Evolutionary conservation across 2,888 invertebrate genomes (phyloP).

Genomic region (Gandaritis pyraliata): DNA sequence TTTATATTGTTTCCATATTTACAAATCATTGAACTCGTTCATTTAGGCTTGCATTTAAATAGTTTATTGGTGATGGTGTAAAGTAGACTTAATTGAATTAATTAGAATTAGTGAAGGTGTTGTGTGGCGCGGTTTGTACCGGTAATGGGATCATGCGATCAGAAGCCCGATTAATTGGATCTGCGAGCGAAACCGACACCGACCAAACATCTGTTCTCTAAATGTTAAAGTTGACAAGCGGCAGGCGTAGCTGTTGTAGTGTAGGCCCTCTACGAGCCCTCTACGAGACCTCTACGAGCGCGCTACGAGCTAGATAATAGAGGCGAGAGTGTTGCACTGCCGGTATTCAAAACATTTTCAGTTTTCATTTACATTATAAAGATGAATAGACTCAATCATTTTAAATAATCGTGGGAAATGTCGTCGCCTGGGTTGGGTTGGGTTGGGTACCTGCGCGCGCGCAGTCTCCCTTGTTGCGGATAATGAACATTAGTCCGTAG

Average conservation of each 20-base stretch:
- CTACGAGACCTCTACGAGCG: constrained; percentile 48
- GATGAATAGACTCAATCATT: neutral
- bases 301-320: constrained; percentile 25
- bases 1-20: too few relatives aligned
- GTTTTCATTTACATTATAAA: neutral
- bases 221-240: too few relatives aligned
- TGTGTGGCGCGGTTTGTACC: neutral
- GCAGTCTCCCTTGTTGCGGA: constrained; percentile 46
- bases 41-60: too few relatives aligned
- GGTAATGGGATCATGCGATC: constrained; percentile 38
- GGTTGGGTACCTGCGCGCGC: constrained; percentile 38
- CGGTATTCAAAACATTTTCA: neutral
- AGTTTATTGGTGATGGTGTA: neutral
- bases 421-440: neutral
- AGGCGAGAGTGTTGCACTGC: neutral
- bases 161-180: constrained; percentile 42
- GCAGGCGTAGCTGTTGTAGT: too few relatives aligned
- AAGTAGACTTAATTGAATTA: constrained; percentile 22
- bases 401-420: constrained; percentile 29
- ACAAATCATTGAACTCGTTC: too few relatives aligned
- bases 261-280: constrained; percentile 39
- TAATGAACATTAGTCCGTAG: constrained; percentile 51
- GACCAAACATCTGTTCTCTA: too few relatives aligned
- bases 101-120: constrained; percentile 24
- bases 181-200: constrained; percentile 2